These are phyloP conservation scores for Patiria pectinifera DNA, from an alignment of 53 echinoderm and acorn worm species.

Conservation along the genomic window DNA sequence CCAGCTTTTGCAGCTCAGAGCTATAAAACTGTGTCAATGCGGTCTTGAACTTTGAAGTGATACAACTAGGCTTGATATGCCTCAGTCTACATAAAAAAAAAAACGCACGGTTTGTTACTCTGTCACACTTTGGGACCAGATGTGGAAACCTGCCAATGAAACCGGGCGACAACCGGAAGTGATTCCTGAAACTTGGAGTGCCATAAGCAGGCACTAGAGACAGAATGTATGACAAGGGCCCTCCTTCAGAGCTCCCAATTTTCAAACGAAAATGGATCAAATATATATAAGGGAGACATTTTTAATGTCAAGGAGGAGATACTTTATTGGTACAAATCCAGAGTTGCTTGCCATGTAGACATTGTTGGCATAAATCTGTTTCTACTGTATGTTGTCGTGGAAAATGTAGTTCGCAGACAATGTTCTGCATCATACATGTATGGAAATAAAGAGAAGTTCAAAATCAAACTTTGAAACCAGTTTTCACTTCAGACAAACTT, in stretches of 20 bases:
- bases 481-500: too few relatives aligned
- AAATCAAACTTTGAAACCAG: too few relatives aligned
- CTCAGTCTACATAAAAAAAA: neutral
- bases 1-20: neutral
- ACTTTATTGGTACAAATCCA: too few relatives aligned
- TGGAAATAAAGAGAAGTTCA: too few relatives aligned
- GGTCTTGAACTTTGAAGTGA: conserved; percentile 38
- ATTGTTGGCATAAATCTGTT: too few relatives aligned
- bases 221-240: neutral
- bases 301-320: too few relatives aligned
- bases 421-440: too few relatives aligned
- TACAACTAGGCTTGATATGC: neutral
- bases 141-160: neutral
- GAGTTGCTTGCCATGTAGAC: too few relatives aligned
- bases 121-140: neutral
- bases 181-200: neutral
- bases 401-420: too few relatives aligned
- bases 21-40: conserved; percentile 18
- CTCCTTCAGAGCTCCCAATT: neutral
- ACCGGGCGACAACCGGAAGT: neutral
- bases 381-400: too few relatives aligned
- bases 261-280: too few relatives aligned
- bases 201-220: neutral
- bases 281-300: too few relatives aligned
- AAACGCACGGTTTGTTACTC: neutral